These are phyloP conservation scores for Takifugu rubripes DNA, from an alignment of 2,797 vertebrate genomes.

Conservation along the genomic window DNA sequence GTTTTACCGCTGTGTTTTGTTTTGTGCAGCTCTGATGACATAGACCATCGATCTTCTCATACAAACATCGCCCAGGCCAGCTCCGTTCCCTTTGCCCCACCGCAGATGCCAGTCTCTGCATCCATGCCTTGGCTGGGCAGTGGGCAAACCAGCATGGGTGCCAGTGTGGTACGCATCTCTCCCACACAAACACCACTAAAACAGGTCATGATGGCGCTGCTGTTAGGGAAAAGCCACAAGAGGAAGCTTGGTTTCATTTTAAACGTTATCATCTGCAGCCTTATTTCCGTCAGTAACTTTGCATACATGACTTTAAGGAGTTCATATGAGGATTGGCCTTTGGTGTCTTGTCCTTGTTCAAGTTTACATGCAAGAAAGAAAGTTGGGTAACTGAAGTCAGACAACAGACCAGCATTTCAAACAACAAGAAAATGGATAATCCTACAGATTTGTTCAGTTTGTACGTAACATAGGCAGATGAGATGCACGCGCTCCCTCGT, in stretches of 20 bases:
- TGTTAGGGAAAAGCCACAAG: slow-evolving; percentile 41
- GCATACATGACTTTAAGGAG: too few species aligned
- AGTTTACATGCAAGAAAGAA: too few species aligned
- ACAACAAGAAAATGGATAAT: too few species aligned
- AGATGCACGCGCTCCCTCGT: too few species aligned
- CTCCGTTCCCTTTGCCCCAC: slow-evolving; percentile 76
- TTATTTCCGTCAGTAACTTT: too few species aligned
- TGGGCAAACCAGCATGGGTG: slow-evolving; percentile 94
- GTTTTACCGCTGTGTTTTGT: slow-evolving; percentile 8
- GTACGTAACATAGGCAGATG: too few species aligned
- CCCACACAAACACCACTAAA: background rate
- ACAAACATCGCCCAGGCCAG: slow-evolving; percentile 88
- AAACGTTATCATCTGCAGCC: too few species aligned
- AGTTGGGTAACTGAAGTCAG: too few species aligned
- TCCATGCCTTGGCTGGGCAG: slow-evolving; percentile 97
- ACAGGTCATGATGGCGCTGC: slow-evolving; percentile 5
- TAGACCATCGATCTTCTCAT: slow-evolving; percentile 90
- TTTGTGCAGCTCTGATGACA: slow-evolving; percentile 86
- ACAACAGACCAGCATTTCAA: too few species aligned
- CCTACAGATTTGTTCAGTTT: too few species aligned
- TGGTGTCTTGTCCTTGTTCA: too few species aligned
- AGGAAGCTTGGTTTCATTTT: slow-evolving; percentile 29
- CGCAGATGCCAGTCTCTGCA: slow-evolving; percentile 83
- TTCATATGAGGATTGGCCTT: too few species aligned
- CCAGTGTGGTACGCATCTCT: slow-evolving; percentile 85